Percentiles rank a stretch among this genome's conserved stretches.
phyloP scores from a whole-genome alignment of 2,888 invertebrate genomes.

The Amaurobius ferox region DNA sequence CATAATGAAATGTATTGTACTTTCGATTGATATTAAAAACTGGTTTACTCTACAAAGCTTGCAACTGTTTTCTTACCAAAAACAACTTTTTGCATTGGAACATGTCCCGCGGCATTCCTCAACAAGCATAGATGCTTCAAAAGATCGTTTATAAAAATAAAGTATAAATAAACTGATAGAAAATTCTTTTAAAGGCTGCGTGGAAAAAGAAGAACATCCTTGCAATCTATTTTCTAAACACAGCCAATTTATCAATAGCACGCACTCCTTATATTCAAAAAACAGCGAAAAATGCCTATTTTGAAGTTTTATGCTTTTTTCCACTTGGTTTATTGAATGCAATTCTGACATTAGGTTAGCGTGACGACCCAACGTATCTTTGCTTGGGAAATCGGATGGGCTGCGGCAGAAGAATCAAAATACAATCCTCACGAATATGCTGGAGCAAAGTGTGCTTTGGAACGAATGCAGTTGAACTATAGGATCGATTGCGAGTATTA shows the following conservation, averaged over 20 bases:
- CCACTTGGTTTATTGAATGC: not conserved
- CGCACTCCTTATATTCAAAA: not conserved
- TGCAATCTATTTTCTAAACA: not conserved
- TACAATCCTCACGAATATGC: too few relatives aligned
- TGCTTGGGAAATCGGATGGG: not conserved
- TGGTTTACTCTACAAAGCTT: too few relatives aligned
- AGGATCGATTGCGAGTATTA: too few relatives aligned
- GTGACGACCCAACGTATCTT: not conserved
- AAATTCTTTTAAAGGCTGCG: not conserved
- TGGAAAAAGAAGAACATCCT: not conserved
- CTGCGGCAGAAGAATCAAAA: not conserved
- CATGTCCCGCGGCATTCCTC: too few relatives aligned
- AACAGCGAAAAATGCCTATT: not conserved
- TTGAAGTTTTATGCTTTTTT: not conserved
- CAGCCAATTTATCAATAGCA: conserved; percentile 12
- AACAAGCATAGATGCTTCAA: not conserved
- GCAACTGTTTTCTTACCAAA: too few relatives aligned
- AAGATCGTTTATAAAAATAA: not conserved
- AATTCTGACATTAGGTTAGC: not conserved
- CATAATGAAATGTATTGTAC: too few relatives aligned
- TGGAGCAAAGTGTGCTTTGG: too few relatives aligned
- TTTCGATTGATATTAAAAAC: too few relatives aligned
- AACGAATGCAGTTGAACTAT: too few relatives aligned
- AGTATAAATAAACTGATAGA: not conserved
- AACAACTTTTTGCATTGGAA: too few relatives aligned